phyloP scores from a whole-genome alignment of 2,113 vertebrate genomes.

The Lepisosteus osseus region DNA sequence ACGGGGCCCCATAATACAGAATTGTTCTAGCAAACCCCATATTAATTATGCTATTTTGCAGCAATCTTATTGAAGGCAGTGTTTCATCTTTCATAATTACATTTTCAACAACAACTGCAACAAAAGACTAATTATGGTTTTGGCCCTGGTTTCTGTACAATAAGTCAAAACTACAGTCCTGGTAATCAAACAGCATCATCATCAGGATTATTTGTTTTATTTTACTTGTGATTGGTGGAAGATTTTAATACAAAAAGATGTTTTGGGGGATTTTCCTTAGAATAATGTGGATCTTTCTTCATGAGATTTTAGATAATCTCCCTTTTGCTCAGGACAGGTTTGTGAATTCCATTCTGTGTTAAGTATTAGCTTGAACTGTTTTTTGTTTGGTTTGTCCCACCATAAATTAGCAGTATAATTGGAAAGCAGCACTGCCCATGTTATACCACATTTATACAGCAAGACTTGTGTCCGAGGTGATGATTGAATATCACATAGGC shows the following conservation, averaged over 20 bases:
- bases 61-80: conserved; percentile 97
- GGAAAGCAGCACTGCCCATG: too few relatives aligned
- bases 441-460: too few relatives aligned
- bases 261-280: conserved; percentile 49
- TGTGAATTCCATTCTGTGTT: too few relatives aligned
- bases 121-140: conserved; percentile 92
- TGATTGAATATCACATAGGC: too few relatives aligned
- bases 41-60: conserved; percentile 99
- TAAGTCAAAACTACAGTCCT: conserved; percentile 60
- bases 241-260: conserved; percentile 34
- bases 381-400: too few relatives aligned
- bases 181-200: conserved; percentile 42
- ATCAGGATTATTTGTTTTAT: conserved; percentile 42
- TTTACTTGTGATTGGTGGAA: conserved; percentile 38
- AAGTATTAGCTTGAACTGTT: too few relatives aligned
- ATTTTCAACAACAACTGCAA: conserved; percentile 85
- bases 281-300: conserved; percentile 49
- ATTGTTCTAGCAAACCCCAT: conserved; percentile 99
- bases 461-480: too few relatives aligned
- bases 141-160: conserved; percentile 57
- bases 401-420: too few relatives aligned
- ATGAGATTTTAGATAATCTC: conserved; percentile 44
- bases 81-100: conserved; percentile 99
- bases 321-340: too few relatives aligned
- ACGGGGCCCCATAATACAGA: conserved; percentile 93